phyloP scores from a whole-genome alignment of 2,888 invertebrate species.

The Caradrina clavipalpis region DNA sequence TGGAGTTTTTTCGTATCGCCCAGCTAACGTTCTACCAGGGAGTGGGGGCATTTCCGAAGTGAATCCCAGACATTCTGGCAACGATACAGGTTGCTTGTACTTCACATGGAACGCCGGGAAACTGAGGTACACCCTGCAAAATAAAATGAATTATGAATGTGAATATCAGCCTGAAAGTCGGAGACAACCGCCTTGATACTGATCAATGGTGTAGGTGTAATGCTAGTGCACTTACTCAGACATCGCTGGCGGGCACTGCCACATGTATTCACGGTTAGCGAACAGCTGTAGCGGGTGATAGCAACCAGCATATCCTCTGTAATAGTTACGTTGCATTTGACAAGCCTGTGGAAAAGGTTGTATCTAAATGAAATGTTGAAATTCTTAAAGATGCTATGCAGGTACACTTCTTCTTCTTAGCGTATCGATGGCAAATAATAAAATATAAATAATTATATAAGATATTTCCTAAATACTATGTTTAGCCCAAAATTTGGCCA shows the following conservation, averaged over 20 bases:
- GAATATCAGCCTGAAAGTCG: not conserved
- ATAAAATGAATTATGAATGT: not conserved
- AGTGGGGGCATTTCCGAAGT: slow-evolving; percentile 82
- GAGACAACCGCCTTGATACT: not conserved
- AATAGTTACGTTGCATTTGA: slow-evolving; percentile 87
- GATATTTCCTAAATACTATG: no score
- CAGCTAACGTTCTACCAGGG: slow-evolving; percentile 88
- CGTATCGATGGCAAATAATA: no score
- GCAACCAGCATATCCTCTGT: slow-evolving; percentile 89
- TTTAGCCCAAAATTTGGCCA: no score
- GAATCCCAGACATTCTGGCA: slow-evolving; percentile 84
- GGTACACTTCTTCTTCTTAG: no score
- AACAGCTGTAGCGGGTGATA: slow-evolving; percentile 91
- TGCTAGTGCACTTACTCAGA: slow-evolving; percentile 69
- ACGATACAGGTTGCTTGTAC: slow-evolving; percentile 89
- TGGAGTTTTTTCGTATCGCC: slow-evolving; percentile 84
- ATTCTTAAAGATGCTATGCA: no score
- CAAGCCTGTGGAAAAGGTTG: slow-evolving; percentile 35
- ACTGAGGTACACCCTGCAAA: slow-evolving; percentile 86
- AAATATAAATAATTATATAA: no score
- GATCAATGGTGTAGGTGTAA: not conserved
- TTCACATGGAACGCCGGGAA: slow-evolving; percentile 88
- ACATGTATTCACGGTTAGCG: slow-evolving; percentile 81
- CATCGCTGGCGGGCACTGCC: slow-evolving; percentile 90
- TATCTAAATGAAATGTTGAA: not conserved